phyloP scores from a whole-genome alignment of 2,113 vertebrate species.

The Etheostoma cragini region DNA sequence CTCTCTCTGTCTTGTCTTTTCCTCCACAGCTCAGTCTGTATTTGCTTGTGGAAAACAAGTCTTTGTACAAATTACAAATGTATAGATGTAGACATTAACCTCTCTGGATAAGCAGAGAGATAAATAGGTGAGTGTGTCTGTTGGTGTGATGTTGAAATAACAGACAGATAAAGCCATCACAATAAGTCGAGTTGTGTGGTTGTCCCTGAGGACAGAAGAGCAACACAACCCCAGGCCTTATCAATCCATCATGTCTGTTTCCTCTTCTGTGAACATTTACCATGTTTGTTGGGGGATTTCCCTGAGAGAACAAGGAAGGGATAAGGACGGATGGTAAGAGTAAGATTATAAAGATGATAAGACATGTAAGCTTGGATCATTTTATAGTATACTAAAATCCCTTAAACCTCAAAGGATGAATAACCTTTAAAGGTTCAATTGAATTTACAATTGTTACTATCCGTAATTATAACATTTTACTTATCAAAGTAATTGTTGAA shows the following conservation, averaged over 20 bases:
- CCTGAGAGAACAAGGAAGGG: neutral
- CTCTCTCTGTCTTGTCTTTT: conserved; percentile 31
- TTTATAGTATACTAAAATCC: too few species aligned
- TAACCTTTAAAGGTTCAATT: neutral
- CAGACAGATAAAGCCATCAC: conserved; percentile 54
- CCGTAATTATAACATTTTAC: neutral
- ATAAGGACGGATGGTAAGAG: neutral
- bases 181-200: conserved; percentile 22
- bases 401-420: too few species aligned
- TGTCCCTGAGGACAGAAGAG: conserved; percentile 41
- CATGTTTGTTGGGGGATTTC: conserved; percentile 26
- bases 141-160: conserved; percentile 43
- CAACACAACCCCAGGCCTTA: conserved; percentile 39
- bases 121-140: conserved; percentile 46
- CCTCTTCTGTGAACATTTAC: conserved; percentile 41
- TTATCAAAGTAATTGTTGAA: neutral
- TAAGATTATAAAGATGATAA: conserved; percentile 16
- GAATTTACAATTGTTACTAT: neutral
- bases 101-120: conserved; percentile 50
- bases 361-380: neutral
- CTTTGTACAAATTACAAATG: conserved; percentile 25
- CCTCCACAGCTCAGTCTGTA: conserved; percentile 30
- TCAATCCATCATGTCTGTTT: conserved; percentile 50
- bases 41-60: conserved; percentile 22
- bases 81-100: conserved; percentile 61